phyloP scores from a whole-genome alignment of 2,888 invertebrate species.

The Lasius fuliginosus region DNA sequence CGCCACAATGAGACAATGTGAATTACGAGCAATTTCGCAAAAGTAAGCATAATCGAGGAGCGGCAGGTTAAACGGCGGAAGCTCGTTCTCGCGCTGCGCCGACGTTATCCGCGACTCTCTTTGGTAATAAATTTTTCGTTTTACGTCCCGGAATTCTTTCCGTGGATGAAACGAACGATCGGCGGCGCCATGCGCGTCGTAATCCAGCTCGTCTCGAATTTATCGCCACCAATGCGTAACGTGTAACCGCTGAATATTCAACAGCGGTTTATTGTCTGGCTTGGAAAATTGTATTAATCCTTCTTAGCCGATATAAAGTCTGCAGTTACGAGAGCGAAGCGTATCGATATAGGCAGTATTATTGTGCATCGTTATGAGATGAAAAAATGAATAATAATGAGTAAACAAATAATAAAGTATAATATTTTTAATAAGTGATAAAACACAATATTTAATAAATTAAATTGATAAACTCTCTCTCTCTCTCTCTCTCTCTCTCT shows the following conservation, averaged over 20 bases:
- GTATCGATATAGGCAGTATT: neutral
- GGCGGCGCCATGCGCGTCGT: slow-evolving; percentile 18
- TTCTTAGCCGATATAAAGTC: neutral
- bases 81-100: slow-evolving; percentile 73
- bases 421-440: neutral
- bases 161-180: slow-evolving; percentile 28
- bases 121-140: slow-evolving; percentile 42
- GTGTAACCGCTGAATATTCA: slow-evolving; percentile 36
- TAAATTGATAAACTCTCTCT: neutral
- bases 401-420: neutral
- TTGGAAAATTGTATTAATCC: slow-evolving; percentile 33
- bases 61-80: slow-evolving; percentile 76
- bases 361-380: neutral
- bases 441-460: neutral
- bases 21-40: slow-evolving; percentile 80
- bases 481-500: no score
- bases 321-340: neutral
- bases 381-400: neutral
- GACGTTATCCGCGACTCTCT: slow-evolving; percentile 53
- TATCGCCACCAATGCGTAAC: slow-evolving; percentile 39
- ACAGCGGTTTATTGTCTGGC: slow-evolving; percentile 9
- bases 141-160: slow-evolving; percentile 36
- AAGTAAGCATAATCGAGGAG: slow-evolving; percentile 66
- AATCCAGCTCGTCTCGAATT: slow-evolving; percentile 23
- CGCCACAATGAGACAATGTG: slow-evolving; percentile 80